Conservation (phyloP, 2,113 vertebrate genomes). For the Hypanus sabinus region DNA sequence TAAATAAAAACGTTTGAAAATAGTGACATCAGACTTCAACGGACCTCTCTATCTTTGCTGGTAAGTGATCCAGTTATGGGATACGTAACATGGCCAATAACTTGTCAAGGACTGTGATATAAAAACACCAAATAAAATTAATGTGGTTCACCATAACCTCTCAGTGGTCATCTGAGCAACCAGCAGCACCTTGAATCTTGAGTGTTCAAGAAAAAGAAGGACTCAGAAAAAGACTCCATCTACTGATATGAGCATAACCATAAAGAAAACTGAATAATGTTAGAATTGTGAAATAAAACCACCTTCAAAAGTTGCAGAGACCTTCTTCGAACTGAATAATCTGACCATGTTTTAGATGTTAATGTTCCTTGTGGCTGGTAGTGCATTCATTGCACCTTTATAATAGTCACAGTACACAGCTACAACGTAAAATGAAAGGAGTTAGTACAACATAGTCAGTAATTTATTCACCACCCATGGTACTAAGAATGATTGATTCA, state of each 20-base stretch:
- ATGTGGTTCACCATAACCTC: not conserved
- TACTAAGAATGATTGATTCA: not conserved
- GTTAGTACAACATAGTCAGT: not conserved
- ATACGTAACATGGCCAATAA: too few relatives aligned
- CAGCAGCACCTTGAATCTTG: not conserved
- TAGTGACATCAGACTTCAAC: too few relatives aligned
- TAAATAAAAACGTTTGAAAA: too few relatives aligned
- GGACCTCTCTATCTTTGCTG: too few relatives aligned
- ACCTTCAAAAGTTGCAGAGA: constrained; percentile 71
- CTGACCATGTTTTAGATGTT: constrained; percentile 59
- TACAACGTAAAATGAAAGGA: constrained; percentile 41
- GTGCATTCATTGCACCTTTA: constrained; percentile 63
- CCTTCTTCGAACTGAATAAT: constrained; percentile 47
- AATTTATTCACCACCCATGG: not conserved
- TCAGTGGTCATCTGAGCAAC: not conserved
- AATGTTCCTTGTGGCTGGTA: constrained; percentile 66
- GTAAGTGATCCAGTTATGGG: too few relatives aligned
- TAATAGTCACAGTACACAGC: constrained; percentile 79
- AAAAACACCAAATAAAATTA: not conserved
- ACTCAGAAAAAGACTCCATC: not conserved
- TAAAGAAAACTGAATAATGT: not conserved
- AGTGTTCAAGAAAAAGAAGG: not conserved
- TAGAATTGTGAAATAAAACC: not conserved
- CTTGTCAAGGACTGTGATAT: too few relatives aligned
- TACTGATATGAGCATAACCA: not conserved